Conservation (phyloP, 2,797 vertebrate genomes). For the Lutjanus campechanus region DNA sequence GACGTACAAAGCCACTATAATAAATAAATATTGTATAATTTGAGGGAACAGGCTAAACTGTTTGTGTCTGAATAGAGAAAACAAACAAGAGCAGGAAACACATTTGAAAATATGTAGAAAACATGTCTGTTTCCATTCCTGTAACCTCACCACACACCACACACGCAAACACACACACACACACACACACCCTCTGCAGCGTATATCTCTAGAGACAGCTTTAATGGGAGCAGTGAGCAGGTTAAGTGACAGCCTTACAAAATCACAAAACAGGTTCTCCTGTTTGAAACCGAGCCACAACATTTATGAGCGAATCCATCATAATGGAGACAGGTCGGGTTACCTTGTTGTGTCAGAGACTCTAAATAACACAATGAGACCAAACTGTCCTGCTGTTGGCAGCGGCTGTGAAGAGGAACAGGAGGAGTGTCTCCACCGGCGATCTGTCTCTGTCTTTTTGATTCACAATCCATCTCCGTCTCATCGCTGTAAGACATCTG, state of each 20-base stretch:
- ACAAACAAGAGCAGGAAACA: constrained; percentile 49
- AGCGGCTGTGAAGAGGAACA: constrained; percentile 66
- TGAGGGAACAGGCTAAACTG: constrained; percentile 37
- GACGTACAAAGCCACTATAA: constrained; percentile 25
- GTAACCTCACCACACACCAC: constrained; percentile 32
- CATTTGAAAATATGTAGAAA: constrained; percentile 46
- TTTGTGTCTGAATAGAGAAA: constrained; percentile 42
- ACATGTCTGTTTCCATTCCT: constrained; percentile 44
- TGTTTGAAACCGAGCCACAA: constrained; percentile 68
- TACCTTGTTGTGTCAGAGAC: constrained; percentile 74
- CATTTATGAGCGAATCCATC: constrained; percentile 73
- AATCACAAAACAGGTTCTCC: constrained; percentile 77
- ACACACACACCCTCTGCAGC: not conserved
- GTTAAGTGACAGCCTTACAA: constrained; percentile 75
- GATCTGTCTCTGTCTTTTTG: constrained; percentile 47
- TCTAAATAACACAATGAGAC: constrained; percentile 62
- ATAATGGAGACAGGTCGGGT: constrained; percentile 69
- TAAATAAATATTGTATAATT: constrained; percentile 45
- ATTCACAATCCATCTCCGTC: constrained; percentile 65
- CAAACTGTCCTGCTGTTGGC: constrained; percentile 59
- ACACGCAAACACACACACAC: constrained; percentile 10
- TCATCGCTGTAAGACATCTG: constrained; percentile 59
- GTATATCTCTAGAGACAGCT: constrained; percentile 53
- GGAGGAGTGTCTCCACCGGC: constrained; percentile 53
- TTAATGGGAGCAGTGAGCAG: constrained; percentile 64